Base-by-base conservation (phyloP, 2,113 vertebrate species). In the Opisthocomus hoazin region DNA sequence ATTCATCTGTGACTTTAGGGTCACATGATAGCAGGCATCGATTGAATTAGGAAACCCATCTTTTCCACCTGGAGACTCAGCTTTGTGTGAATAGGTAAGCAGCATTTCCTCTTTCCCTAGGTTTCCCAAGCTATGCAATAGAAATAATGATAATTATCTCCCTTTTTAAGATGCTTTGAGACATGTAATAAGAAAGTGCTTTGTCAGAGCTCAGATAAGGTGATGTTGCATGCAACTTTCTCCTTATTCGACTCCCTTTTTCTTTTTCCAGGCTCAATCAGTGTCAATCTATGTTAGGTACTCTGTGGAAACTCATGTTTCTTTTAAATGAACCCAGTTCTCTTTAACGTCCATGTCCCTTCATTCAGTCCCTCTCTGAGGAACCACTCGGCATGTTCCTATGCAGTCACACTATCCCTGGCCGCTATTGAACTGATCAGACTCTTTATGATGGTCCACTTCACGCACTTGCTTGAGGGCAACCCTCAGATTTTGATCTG, bases 1-100 rank as follows among this genome's bases (percentile, higher is more conserved):
- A 89, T 87, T 89, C 84, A 76, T 66, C 89, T 91, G 84, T 94
- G 86, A 84, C 84, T 92, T 82, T 46, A 61, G 29, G 80, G 74
- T 81, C 83, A 82, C 50, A 76, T 11, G 57, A 57, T 21, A 75
- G 45, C 37, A 92, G 57, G 48, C 48, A 87, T 26, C 77, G 84
- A 53, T 41, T 82, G 61, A 90, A 78, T 85, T 76, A 94, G 65
- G 74, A 95, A 91, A 87, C 26, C 10, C 69, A 78, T 75, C 39
- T 92, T 90, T 90, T 64, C 73, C n/a, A 60, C 69, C 34, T 73
- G 84, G 30, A 37, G 15, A 64, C n/a, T 87, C 48, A 46, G 70
- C n/a, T 90, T 77, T 93, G 43, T 84, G 48, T 68, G 34, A 90
- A 87, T 10, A 81, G 12, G 15, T 64, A 81, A 86, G 71, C 2